phyloP scores from a whole-genome alignment of 1,140 invertebrate genomes.

The Aricia agestis region DNA sequence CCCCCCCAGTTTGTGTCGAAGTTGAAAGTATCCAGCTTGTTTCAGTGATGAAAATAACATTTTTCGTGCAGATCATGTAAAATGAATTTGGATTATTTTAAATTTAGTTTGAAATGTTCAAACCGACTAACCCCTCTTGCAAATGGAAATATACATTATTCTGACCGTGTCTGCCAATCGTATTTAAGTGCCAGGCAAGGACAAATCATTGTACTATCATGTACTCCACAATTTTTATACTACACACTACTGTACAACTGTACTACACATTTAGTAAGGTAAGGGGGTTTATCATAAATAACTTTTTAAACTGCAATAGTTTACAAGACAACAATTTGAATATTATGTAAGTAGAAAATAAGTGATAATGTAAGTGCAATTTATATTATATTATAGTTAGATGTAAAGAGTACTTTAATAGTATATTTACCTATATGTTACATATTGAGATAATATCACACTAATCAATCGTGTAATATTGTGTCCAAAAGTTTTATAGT shows the following conservation, averaged over 20 bases:
- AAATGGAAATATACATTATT: too few relatives aligned
- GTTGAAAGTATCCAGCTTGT: slow-evolving; percentile 62
- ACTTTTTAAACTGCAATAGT: neutral
- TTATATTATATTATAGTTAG: slow-evolving; percentile 11
- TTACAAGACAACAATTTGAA: neutral
- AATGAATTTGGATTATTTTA: slow-evolving; percentile 22
- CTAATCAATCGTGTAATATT: neutral
- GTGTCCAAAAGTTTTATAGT: neutral
- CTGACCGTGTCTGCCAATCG: too few relatives aligned
- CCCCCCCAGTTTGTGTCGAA: slow-evolving; percentile 54
- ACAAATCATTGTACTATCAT: too few relatives aligned
- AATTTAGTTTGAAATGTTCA: slow-evolving; percentile 5
- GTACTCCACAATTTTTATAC: too few relatives aligned
- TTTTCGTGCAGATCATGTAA: neutral
- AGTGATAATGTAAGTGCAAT: slow-evolving; percentile 12
- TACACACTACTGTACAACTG: too few relatives aligned
- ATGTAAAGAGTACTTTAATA: slow-evolving; percentile 9
- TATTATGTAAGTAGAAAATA: slow-evolving; percentile 1
- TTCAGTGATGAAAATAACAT: slow-evolving; percentile 49
- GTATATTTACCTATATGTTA: slow-evolving; percentile 3
- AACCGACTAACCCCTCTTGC: too few relatives aligned
- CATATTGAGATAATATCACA: neutral
- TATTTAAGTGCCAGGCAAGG: too few relatives aligned
- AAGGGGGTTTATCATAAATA: neutral
- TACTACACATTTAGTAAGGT: too few relatives aligned